Base-by-base conservation (phyloP, 30 jellyfish, hydroid and myxozoan species). In the Turritopsis dohrnii region DNA sequence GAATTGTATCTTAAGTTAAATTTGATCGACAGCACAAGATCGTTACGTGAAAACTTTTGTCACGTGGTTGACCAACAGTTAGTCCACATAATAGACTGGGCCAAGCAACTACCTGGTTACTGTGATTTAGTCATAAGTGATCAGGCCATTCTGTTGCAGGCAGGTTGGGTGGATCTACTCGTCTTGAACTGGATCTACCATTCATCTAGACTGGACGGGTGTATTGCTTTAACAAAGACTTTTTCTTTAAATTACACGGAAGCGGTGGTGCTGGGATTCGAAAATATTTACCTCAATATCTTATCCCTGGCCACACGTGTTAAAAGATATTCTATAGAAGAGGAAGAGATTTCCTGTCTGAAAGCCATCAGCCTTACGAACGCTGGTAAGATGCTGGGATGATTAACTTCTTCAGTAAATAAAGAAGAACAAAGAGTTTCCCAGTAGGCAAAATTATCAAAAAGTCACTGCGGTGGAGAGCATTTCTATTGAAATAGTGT, bases 151-250 rank as follows among this genome's bases (percentile, higher is more conserved):
- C 77, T 92, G 54, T 79, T 92, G 52, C 96, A 92, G 85, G 98
- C 96, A 1, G 95, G 95, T 20, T 92, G 98, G 98, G 88, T 92
- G 20, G 98, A 92, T 71, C 72, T 92, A 93, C 95, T 92, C 1
- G 71, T 88, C 24, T 53, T 88, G 31, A 92, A 92, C 89, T 92
- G 98, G 98, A 75, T 86, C 13, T 92, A 81, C 75, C 83, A 72
- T 52, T 92, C 96, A 27, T 13, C 85, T 60, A 76, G 84, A 23
- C 85, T 72, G 52, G 71, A 53, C 23, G 86, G 81, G 31, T 79
- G 81, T 52, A 81, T 86, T 21, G 88, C 84, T 73, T 84, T 91
- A 71, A 84, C 97, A 41, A 66, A 88, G 65, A 79, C 87, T 21
- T 84, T 87, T 21, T 85, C 54, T n/a, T 77, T 90, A 22, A 26